Evolutionary conservation across 2,113 vertebrate genomes (phyloP).

Genomic region (Empidonax traillii): DNA sequence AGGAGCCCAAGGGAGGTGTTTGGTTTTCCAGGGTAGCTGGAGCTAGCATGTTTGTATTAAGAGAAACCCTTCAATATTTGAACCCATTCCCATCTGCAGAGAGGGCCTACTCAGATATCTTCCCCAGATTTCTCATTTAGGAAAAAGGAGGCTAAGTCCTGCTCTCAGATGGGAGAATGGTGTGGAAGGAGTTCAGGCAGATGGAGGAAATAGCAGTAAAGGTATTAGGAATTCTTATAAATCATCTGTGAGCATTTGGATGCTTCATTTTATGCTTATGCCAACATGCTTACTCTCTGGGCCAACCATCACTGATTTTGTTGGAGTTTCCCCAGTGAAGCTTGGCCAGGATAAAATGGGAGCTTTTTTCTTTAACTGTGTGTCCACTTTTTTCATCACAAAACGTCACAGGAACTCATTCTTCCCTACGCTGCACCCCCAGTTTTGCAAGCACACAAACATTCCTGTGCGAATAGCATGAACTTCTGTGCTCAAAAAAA

Average conservation of each 20-base stretch:
- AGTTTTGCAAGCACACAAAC: not conserved
- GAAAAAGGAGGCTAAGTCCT: not conserved
- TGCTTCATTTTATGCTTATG: not conserved
- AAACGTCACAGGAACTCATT: slow-evolving; percentile 2
- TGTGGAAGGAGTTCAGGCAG: not conserved
- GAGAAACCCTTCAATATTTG: not conserved
- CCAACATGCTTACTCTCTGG: not conserved
- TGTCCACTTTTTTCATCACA: not conserved
- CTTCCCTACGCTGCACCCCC: not conserved
- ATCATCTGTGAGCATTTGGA: slow-evolving; percentile 4
- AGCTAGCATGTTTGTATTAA: not conserved
- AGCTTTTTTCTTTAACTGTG: not conserved
- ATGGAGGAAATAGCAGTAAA: slow-evolving; percentile 13
- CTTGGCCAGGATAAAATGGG: slow-evolving; percentile 31
- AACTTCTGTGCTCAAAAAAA: not conserved
- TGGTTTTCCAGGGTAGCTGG: not conserved
- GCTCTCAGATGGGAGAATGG: not conserved
- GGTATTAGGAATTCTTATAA: slow-evolving; percentile 24
- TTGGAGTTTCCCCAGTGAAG: slow-evolving; percentile 10
- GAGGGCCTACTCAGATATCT: not conserved
- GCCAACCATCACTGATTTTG: slow-evolving; percentile 47
- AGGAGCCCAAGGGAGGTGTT: not conserved
- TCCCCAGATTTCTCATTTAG: not conserved
- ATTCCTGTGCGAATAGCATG: not conserved
- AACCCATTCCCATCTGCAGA: not conserved